Conservation (phyloP, 2,888 invertebrate genomes). For the Phyllotreta striolata region DNA sequence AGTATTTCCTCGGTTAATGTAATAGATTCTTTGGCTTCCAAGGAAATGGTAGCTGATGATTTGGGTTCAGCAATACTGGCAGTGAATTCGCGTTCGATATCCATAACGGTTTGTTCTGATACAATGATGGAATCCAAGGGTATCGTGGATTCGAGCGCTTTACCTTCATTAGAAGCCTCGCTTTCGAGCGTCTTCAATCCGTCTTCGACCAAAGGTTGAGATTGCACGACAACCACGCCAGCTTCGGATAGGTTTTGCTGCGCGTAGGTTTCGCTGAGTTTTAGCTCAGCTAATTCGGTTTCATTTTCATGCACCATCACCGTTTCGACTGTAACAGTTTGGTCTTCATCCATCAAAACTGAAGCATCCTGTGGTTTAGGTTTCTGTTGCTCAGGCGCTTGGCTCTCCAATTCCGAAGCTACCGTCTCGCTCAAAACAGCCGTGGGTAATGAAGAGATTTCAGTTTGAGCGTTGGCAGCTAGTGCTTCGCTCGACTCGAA, state of each 20-base stretch:
- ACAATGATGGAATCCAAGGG: constrained; percentile 55
- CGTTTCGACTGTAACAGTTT: constrained; percentile 62
- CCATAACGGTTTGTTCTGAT: constrained; percentile 58
- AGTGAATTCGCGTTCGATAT: constrained; percentile 59
- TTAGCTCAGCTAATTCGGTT: constrained; percentile 54
- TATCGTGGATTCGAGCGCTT: constrained; percentile 49
- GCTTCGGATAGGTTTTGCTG: constrained; percentile 49
- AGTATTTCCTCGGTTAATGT: constrained; percentile 60
- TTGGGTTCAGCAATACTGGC: constrained; percentile 54
- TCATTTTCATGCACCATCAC: constrained; percentile 63
- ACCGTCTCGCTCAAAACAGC: constrained; percentile 61
- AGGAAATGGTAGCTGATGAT: constrained; percentile 59
- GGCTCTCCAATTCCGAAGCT: constrained; percentile 60
- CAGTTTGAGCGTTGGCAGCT: constrained; percentile 55
- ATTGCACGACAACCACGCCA: constrained; percentile 55
- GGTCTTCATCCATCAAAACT: constrained; percentile 59
- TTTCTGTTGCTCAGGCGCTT: constrained; percentile 49
- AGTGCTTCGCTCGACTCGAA: constrained; percentile 55
- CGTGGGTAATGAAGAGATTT: constrained; percentile 57
- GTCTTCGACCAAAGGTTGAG: constrained; percentile 43
- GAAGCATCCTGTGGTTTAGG: constrained; percentile 59
- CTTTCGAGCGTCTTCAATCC: constrained; percentile 39
- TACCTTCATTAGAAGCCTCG: constrained; percentile 30
- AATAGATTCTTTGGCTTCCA: constrained; percentile 59
- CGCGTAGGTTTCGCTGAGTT: constrained; percentile 34